phyloP scores from a whole-genome alignment of 2,113 vertebrate genomes.

The Anolis sagrei region DNA sequence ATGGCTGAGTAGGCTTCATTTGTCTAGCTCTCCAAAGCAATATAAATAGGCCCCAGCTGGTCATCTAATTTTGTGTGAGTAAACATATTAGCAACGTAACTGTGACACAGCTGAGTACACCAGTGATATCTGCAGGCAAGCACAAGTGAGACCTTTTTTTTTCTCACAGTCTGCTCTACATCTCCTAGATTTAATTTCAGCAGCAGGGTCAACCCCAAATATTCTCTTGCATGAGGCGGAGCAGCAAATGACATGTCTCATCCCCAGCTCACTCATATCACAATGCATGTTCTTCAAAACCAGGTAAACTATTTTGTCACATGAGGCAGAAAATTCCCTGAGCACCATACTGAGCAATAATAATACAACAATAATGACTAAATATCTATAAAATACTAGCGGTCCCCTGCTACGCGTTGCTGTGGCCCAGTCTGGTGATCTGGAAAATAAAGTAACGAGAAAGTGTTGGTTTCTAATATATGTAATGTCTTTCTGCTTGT shows the following conservation, averaged over 20 bases:
- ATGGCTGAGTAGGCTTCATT: slow-evolving; percentile 30
- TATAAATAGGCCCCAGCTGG: slow-evolving; percentile 36
- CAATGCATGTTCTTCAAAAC: not conserved
- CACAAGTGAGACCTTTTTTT: not conserved
- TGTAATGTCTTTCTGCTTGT: no score
- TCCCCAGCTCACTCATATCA: not conserved
- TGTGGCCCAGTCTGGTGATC: no score
- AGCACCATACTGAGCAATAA: no score
- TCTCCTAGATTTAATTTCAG: not conserved
- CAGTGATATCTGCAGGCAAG: not conserved
- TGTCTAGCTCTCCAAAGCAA: slow-evolving; percentile 11
- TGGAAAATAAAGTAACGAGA: no score
- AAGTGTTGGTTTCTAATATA: no score
- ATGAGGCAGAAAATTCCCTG: no score
- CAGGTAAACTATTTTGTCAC: no score
- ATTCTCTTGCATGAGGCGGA: not conserved
- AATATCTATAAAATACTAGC: no score
- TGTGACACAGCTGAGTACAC: slow-evolving; percentile 25
- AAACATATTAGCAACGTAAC: slow-evolving; percentile 33
- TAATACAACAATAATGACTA: no score
- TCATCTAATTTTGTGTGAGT: slow-evolving; percentile 30
- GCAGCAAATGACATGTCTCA: not conserved
- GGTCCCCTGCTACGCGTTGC: no score
- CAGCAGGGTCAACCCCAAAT: not conserved
- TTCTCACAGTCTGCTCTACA: not conserved